These are phyloP conservation scores for Gila robusta DNA, from an alignment of 2,797 vertebrate species.

Conservation along the genomic window DNA sequence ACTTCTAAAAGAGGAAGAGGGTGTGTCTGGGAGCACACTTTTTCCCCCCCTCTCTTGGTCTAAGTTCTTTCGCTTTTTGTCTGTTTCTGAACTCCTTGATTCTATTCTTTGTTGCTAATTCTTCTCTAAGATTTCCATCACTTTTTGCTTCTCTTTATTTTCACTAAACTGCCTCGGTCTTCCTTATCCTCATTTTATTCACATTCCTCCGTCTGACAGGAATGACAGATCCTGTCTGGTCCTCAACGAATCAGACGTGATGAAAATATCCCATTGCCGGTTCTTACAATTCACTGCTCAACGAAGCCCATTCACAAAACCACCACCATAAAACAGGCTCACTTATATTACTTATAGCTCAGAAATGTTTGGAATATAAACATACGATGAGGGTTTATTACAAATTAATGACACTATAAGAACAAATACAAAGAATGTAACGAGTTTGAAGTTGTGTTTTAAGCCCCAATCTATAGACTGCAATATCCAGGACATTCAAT, in stretches of 20 bases:
- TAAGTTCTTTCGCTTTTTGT: slow-evolving; percentile 10
- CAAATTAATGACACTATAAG: not conserved
- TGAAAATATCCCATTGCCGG: slow-evolving; percentile 17
- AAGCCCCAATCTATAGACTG: not conserved
- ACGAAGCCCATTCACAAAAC: not conserved
- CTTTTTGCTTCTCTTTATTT: not conserved
- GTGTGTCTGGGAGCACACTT: slow-evolving; percentile 44
- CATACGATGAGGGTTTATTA: no score
- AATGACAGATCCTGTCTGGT: slow-evolving; percentile 43
- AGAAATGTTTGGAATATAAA: not conserved
- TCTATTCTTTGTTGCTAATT: slow-evolving; percentile 5
- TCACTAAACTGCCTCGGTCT: not conserved
- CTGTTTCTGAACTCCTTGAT: not conserved
- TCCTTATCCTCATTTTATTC: slow-evolving; percentile 16
- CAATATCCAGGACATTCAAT: not conserved
- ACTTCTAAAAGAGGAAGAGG: slow-evolving; percentile 45
- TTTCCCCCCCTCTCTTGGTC: not conserved
- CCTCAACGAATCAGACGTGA: slow-evolving; percentile 38
- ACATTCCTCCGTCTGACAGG: slow-evolving; percentile 42
- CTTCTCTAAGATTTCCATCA: not conserved
- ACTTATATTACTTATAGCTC: not conserved
- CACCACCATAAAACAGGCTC: not conserved
- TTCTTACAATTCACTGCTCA: not conserved
- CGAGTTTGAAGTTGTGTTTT: no score
- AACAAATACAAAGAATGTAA: not conserved